A percentile compares a stretch with the other conserved stretches of the same genome.
phyloP scores from a whole-genome alignment of 2,113 vertebrate species.

The Oxyruncus cristatus region DNA sequence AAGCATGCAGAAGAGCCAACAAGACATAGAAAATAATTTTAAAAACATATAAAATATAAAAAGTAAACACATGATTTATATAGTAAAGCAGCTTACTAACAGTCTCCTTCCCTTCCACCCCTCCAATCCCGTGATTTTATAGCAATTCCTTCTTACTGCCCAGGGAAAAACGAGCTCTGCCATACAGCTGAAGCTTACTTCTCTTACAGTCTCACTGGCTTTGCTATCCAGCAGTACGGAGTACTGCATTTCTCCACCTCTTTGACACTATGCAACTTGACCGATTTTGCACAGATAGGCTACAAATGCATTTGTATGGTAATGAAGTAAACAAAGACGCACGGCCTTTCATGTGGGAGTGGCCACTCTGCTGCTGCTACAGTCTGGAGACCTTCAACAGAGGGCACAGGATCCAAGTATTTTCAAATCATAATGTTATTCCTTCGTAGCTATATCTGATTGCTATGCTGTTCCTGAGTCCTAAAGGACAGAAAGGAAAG shows the following conservation, averaged over 20 bases:
- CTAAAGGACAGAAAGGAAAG: background rate
- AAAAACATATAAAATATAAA: background rate
- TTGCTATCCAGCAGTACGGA: background rate
- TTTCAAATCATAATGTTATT: background rate
- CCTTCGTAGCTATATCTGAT: background rate
- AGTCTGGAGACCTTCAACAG: background rate
- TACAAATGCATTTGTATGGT: background rate
- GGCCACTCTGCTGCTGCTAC: background rate
- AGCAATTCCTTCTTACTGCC: constrained; percentile 32
- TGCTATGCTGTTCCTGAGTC: background rate
- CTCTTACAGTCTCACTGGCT: background rate
- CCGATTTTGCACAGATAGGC: background rate
- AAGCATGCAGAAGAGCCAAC: background rate
- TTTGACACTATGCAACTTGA: background rate
- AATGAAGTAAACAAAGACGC: background rate
- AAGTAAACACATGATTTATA: background rate
- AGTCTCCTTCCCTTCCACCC: background rate
- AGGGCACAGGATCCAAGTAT: background rate
- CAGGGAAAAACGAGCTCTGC: background rate
- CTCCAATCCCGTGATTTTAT: background rate
- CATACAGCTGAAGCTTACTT: constrained; percentile 6
- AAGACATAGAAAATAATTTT: background rate
- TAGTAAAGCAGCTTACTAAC: background rate
- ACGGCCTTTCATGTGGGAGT: background rate
- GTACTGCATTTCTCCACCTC: background rate